A percentile compares a stretch with the other conserved stretches of the same genome.
Conservation (phyloP, 2,888 invertebrate species). For the Xestia rhomboidea region DNA sequence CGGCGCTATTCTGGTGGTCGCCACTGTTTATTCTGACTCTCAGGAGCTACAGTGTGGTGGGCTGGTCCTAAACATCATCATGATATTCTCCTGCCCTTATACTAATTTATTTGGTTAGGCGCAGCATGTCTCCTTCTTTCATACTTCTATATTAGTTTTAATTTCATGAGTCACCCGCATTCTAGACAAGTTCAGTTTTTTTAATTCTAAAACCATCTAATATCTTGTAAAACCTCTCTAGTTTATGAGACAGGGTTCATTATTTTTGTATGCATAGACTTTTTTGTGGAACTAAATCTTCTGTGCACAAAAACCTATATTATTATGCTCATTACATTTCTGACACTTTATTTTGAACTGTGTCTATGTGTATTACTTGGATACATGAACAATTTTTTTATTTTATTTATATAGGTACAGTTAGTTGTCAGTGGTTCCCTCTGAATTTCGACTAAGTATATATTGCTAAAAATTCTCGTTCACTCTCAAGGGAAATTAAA, state of each 20-base stretch:
- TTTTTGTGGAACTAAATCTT: too few relatives aligned
- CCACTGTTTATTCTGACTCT: too few relatives aligned
- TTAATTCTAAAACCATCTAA: too few relatives aligned
- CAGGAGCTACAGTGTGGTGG: too few relatives aligned
- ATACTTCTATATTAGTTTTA: neutral
- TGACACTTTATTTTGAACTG: neutral
- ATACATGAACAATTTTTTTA: neutral
- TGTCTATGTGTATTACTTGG: neutral
- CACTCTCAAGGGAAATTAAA: conserved; percentile 37
- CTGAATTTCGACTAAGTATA: neutral
- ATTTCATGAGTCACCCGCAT: neutral
- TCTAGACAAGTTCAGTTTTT: neutral
- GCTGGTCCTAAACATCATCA: neutral
- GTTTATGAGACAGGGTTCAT: too few relatives aligned
- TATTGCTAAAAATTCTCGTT: conserved; percentile 10
- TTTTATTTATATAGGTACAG: neutral
- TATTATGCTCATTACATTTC: too few relatives aligned
- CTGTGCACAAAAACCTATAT: too few relatives aligned
- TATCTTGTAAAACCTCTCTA: neutral
- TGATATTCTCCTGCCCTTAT: neutral
- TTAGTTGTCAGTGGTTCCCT: neutral
- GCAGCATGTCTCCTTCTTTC: neutral
- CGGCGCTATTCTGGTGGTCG: too few relatives aligned
- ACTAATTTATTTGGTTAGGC: neutral
- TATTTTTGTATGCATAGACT: too few relatives aligned